Base-by-base conservation (phyloP, 2,113 vertebrate genomes). In the Sinocyclocheilus maitianheensis region DNA sequence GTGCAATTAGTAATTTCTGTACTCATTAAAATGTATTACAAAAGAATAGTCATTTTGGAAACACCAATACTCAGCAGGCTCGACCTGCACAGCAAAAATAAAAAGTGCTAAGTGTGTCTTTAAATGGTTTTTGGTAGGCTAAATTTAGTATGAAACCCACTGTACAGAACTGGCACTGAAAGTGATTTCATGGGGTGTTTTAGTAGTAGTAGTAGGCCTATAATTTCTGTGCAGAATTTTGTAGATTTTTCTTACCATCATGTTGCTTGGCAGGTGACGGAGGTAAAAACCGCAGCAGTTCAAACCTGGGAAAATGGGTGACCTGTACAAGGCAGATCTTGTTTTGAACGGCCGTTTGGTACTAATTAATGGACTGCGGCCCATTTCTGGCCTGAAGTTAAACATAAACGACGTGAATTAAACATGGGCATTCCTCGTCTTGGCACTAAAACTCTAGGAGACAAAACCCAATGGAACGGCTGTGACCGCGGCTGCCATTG, bases 341-440 rank as follows among this genome's bases (percentile, higher is more conserved):
- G 92, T 94, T 95, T 92, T 93, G 91, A 94, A 92, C 71, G 91
- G 91, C 90, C 91, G 60, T 94, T 94, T 92, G 89, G 92, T 93
- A 90, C 93, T 95, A 94, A 95, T 95, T 95, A 95, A 95, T 93
- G 92, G 93, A 95, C 93, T 94, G 86, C 85, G 92, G 91, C 91
- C 92, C 92, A 91, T 92, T 94, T 89, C 90, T 87, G 79, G 91
- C 86, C 51, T 88, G 88, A 89, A 93, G 91, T 93, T 91, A 92
- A 94, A 95, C 91, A 94, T 92, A 93, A 92, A 93, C 88, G 88
- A 62, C 91, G 94, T 94, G 92, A 93, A 95, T 95, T 95, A 95
- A 94, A 95, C 94, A 95, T 95, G 90, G 91, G 88, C 91, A 85
- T 90, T 87, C 86, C 88, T 92, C 89, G 89, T 75, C 85, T 87